Evolutionary conservation across 1,140 invertebrate genomes (phyloP).

Genomic region (Aphidius ervi): DNA sequence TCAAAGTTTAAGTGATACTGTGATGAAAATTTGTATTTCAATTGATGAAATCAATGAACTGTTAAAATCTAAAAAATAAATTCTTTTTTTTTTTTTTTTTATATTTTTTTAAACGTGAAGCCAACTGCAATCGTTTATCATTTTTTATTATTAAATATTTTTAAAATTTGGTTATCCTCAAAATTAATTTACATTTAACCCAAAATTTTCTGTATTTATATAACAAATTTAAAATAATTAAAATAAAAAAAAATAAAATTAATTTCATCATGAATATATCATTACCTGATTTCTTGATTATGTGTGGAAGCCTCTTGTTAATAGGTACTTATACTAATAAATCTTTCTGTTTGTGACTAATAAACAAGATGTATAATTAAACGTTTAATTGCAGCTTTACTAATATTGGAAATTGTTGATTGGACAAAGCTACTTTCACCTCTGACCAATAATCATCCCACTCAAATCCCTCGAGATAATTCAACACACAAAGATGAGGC

Average conservation of each 20-base stretch:
- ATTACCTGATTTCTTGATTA: slow-evolving; percentile 31
- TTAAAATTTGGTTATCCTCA: neutral
- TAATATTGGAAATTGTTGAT: slow-evolving; percentile 35
- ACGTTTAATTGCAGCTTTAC: slow-evolving; percentile 26
- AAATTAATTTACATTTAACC: neutral
- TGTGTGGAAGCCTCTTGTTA: slow-evolving; percentile 30
- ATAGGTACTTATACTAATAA: neutral
- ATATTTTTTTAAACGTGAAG: neutral
- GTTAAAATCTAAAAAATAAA: neutral
- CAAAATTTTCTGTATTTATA: neutral
- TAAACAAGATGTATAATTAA: too few relatives aligned
- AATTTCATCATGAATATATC: slow-evolving; percentile 12
- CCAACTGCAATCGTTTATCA: neutral
- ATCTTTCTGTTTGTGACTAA: neutral
- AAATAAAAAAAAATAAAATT: neutral
- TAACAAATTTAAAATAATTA: neutral
- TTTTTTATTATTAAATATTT: neutral
- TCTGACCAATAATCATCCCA: slow-evolving; percentile 3
- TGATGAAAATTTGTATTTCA: slow-evolving; percentile 22
- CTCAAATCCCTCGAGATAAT: slow-evolving; percentile 3
- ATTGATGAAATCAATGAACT: slow-evolving; percentile 29
- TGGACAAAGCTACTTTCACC: slow-evolving; percentile 30
- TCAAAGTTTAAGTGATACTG: slow-evolving; percentile 18
- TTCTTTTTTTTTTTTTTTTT: slow-evolving; percentile 1
- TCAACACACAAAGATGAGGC: neutral